Conservation (phyloP, 2,113 vertebrate genomes). For the Galemys pyrenaicus region DNA sequence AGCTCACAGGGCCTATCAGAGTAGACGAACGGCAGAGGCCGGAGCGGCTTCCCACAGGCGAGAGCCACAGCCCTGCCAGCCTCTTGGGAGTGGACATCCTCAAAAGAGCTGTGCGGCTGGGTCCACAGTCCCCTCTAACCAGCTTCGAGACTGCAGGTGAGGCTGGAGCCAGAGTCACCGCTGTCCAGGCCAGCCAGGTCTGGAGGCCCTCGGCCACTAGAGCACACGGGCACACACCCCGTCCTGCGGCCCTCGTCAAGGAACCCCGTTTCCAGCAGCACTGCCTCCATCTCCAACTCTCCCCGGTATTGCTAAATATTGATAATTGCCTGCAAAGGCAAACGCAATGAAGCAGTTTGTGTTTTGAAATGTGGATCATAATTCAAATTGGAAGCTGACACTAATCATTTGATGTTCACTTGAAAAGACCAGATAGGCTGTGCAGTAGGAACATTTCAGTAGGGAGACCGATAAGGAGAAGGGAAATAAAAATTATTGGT, state of each 20-base stretch:
- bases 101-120: background rate
- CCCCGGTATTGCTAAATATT: slow-evolving; percentile 2
- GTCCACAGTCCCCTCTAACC: background rate
- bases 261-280: background rate
- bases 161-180: background rate
- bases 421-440: slow-evolving; percentile 77
- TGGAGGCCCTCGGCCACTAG: background rate
- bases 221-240: background rate
- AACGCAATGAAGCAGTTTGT: slow-evolving; percentile 60
- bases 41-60: background rate
- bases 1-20: background rate
- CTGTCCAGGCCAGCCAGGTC: background rate
- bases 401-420: slow-evolving; percentile 74
- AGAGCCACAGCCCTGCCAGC: background rate
- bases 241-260: background rate
- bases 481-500: slow-evolving; percentile 81
- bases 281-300: background rate
- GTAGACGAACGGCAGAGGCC: background rate
- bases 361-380: slow-evolving; percentile 70
- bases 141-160: background rate
- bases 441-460: slow-evolving; percentile 69
- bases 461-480: slow-evolving; percentile 78
- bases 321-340: slow-evolving; percentile 75
- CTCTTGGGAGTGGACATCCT: background rate
- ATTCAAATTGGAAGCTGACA: slow-evolving; percentile 78